Base-by-base conservation (phyloP, 2,888 invertebrate genomes). In the Pseudococcus longispinus region DNA sequence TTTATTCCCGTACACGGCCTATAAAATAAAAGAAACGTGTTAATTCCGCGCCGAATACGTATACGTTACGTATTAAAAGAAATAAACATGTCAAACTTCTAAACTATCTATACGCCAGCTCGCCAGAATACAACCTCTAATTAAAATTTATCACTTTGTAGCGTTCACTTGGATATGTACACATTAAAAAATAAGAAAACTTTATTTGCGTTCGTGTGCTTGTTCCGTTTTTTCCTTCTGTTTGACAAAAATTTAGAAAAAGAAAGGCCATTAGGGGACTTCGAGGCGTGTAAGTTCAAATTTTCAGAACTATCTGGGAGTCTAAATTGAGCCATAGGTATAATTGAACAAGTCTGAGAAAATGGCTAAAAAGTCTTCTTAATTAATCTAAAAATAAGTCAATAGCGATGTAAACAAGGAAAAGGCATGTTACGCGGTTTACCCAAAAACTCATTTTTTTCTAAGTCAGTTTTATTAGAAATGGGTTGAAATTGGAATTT, bases 91-190 rank as follows among this genome's bases (percentile, higher is more conserved):
- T 80, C 77, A 80, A 80, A 80, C 77, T 80, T 80, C 77, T 23
- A 42, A 80, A 42, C 77, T 80, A 80, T 80, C 42, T 80, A 80
- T 80, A 80, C 42, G 32, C 60, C 60, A 37, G 83, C 44, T 51
- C 83, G 26, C 83, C 51, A 46, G 42, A 32, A 51, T 55, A 83
- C 51, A 42, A 83, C 55, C 84, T 60, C 84, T 84, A 84, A 84
- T 84, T 84, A 84, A 84, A 84, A 84, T 84, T 84, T 84, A 84
- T 84, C 84, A 37, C 84, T 37, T 32, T 37, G 77, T 42, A 37
- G 11, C 77, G 77, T 42, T 60, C 60, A 60, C 60, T 23, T 60
- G 60, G 23, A 60, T 37, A 9, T 37, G 37, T 37, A 37, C 37
- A 6, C 20, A 29, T 74, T 32, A 74, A 74, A 74, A 74, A 74